Conservation (phyloP, 2,888 invertebrate species). For the Leptopilina myrica region DNA sequence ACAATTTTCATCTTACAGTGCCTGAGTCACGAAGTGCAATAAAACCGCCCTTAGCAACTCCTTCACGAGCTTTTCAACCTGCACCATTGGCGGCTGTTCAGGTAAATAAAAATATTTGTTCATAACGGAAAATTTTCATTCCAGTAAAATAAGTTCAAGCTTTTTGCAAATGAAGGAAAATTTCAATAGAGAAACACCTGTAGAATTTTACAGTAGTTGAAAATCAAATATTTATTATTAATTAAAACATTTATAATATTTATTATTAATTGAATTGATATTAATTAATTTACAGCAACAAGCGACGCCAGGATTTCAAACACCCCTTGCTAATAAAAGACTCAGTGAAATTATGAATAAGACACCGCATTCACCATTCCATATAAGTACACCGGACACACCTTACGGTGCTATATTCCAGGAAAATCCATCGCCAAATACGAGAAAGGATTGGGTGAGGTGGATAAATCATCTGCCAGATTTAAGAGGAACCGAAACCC, state of each 20-base stretch:
- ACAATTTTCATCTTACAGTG: conserved; percentile 6
- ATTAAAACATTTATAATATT: no score
- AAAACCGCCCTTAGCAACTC: neutral
- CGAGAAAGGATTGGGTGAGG: conserved; percentile 78
- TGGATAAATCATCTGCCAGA: conserved; percentile 78
- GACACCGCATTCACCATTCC: conserved; percentile 75
- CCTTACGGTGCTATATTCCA: conserved; percentile 78
- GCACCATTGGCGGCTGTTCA: neutral
- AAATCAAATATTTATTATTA: no score
- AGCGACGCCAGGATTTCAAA: conserved; percentile 49
- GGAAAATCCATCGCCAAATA: conserved; percentile 77
- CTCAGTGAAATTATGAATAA: conserved; percentile 62
- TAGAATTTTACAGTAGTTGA: no score
- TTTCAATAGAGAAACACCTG: no score
- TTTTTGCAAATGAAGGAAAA: no score
- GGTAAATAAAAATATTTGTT: neutral
- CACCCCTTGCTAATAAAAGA: conserved; percentile 69
- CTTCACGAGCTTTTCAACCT: neutral
- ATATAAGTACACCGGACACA: conserved; percentile 79
- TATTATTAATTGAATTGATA: neutral
- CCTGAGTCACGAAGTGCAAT: neutral
- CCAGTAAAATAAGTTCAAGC: no score
- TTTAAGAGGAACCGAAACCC: conserved; percentile 64
- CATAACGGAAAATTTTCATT: no score
- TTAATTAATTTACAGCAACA: conserved; percentile 34